Evolutionary conservation across 2,888 invertebrate genomes (phyloP).

Genomic region (Orthosia gracilis): DNA sequence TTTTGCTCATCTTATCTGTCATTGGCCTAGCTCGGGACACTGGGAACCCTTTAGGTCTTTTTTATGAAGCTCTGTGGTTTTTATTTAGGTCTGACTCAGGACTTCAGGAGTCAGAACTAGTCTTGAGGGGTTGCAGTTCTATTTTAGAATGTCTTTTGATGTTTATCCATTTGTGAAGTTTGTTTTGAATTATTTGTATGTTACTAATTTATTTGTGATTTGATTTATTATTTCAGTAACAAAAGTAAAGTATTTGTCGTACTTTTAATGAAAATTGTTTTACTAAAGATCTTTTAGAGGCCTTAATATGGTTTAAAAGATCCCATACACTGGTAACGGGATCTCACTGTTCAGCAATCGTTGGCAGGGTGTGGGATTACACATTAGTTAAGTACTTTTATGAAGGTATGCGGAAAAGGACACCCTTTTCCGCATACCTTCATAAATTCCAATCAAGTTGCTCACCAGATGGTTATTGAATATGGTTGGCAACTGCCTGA

Average conservation of each 20-base stretch:
- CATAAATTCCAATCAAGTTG: too few species aligned
- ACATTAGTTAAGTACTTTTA: too few species aligned
- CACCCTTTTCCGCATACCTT: too few species aligned
- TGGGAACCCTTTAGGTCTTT: constrained; percentile 28
- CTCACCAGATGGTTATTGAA: too few species aligned
- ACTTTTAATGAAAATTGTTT: not conserved
- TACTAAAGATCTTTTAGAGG: not conserved
- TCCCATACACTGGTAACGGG: too few species aligned
- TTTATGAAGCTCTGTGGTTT: constrained; percentile 9
- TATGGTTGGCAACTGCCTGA: too few species aligned
- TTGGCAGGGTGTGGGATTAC: too few species aligned
- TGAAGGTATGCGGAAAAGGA: too few species aligned
- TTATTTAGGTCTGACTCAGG: constrained; percentile 47
- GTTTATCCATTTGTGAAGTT: not conserved
- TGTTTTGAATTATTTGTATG: not conserved
- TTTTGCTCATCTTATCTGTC: constrained; percentile 70
- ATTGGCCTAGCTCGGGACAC: constrained; percentile 55
- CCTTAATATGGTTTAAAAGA: too few species aligned
- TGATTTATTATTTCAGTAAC: not conserved
- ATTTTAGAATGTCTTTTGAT: constrained; percentile 27
- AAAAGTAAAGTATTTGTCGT: not conserved
- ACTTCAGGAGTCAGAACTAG: constrained; percentile 40
- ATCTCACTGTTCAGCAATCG: too few species aligned
- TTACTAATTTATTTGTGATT: not conserved
- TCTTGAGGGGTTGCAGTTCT: constrained; percentile 24